Evolutionary conservation across 2,113 vertebrate genomes (phyloP), one percentile per base, ranked within the genome.

Genomic region (Aepyceros melampus): DNA sequence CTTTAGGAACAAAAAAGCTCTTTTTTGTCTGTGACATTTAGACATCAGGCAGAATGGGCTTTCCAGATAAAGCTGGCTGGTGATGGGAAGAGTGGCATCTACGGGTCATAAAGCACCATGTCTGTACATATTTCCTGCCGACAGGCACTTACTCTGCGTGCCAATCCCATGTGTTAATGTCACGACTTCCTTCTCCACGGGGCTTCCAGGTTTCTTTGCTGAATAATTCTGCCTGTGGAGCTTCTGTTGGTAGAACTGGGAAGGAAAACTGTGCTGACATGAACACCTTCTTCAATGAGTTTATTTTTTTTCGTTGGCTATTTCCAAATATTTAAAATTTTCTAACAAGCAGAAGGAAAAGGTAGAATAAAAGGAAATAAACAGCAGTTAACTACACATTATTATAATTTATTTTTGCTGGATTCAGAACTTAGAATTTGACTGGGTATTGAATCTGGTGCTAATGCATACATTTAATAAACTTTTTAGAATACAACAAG

Each of bases 11-110:
- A 94, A 78, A 91, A 76, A 89, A 29, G 15, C 47, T 89, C 49
- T 89, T 96, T 83, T 97, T 79, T 96, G 71, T 87, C 31, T 56
- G 23, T 87, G 92, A 89, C 55, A 94, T 94, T 92, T 60, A 93
- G 60, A 91, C 45, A 94, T 84, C 85, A 95, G 87, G 64, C 71
- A 93, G 47, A 94, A 45, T 36, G 43, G 43, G 87, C 95, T 93
- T 94, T 97, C 85, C 62, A 94, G 85, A 74, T 21, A 33, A 81
- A 86, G 31, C 47, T 95, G 92, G 86, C 96, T 40, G 29, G 78
- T 2, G 1, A 36, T 12, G 43, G 79, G 43, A 53, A 88, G 81
- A 81, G 79, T 36, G 71, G 74, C 8, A 12, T 92, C 55, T 76
- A 43, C 0, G 40, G 92, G 55, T 94, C 97, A 91, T 86, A 95